Conservation (phyloP, 2,888 invertebrate species). For the Arrhopalites spinosus region DNA sequence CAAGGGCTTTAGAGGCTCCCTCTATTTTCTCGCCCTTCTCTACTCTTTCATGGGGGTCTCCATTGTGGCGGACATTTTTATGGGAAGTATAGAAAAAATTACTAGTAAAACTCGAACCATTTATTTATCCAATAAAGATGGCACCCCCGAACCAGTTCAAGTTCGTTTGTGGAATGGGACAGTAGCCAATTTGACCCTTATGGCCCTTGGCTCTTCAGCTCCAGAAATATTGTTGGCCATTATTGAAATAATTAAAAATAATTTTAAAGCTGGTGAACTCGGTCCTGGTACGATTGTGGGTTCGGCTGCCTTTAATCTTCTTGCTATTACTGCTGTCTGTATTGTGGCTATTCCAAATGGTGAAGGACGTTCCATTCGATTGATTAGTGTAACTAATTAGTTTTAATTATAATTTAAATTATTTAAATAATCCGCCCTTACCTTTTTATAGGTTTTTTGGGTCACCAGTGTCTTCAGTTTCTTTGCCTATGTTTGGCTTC, state of each 20-base stretch:
- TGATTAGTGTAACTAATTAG: slow-evolving; percentile 60
- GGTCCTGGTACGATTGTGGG: slow-evolving; percentile 67
- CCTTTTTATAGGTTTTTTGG: slow-evolving; percentile 60
- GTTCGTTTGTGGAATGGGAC: slow-evolving; percentile 64
- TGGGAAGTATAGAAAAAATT: slow-evolving; percentile 66
- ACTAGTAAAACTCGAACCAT: slow-evolving; percentile 62
- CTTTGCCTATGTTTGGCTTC: slow-evolving; percentile 67
- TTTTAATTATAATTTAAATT: no score
- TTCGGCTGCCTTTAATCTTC: slow-evolving; percentile 66
- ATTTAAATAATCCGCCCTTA: no score
- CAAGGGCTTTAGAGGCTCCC: slow-evolving; percentile 58
- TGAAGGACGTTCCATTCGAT: slow-evolving; percentile 60
- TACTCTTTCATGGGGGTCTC: slow-evolving; percentile 66
- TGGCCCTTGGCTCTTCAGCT: slow-evolving; percentile 66
- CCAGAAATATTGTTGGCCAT: slow-evolving; percentile 65
- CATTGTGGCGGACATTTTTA: slow-evolving; percentile 66
- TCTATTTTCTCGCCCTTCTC: slow-evolving; percentile 63
- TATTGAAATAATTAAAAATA: slow-evolving; percentile 62
- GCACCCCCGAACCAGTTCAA: slow-evolving; percentile 62
- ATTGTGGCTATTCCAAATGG: slow-evolving; percentile 61
- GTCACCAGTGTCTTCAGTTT: slow-evolving; percentile 62
- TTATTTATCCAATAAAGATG: slow-evolving; percentile 53
- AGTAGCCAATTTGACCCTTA: slow-evolving; percentile 65
- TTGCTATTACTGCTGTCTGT: slow-evolving; percentile 65
- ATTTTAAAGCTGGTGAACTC: slow-evolving; percentile 61